These are phyloP conservation scores for Pantherophis alleghaniensis DNA, from an alignment of 2,797 vertebrate species.

Conservation along the genomic window DNA sequence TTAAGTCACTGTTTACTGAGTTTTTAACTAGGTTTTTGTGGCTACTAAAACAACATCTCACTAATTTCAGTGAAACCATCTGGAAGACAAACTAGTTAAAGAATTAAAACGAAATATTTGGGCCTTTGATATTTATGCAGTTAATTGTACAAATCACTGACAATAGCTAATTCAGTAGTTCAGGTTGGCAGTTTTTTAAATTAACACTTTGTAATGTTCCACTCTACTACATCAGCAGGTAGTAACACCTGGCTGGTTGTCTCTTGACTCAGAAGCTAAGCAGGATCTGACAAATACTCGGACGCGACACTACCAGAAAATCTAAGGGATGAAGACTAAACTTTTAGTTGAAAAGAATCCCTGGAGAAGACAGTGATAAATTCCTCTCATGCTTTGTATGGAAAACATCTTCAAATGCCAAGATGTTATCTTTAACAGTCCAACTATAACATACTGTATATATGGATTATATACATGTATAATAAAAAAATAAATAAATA, in stretches of 20 bases:
- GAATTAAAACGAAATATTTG: not conserved
- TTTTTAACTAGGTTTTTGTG: not conserved
- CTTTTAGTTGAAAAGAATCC: not conserved
- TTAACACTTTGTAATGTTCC: not conserved
- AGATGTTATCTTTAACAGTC: not conserved
- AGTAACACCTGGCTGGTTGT: not conserved
- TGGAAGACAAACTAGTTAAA: not conserved
- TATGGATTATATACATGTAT: too few species aligned
- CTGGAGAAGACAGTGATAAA: not conserved
- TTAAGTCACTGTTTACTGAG: not conserved
- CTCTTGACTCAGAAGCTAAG: not conserved
- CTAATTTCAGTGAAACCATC: not conserved
- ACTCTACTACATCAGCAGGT: not conserved
- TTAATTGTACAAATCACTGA: not conserved
- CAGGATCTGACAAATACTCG: not conserved
- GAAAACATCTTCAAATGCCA: not conserved
- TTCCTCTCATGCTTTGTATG: not conserved
- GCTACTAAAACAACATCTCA: accelerated
- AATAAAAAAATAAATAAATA: not conserved
- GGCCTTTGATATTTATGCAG: too few species aligned
- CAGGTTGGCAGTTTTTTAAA: constrained; percentile 2
- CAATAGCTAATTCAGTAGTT: not conserved
- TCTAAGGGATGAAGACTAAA: not conserved
- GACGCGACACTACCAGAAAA: not conserved
- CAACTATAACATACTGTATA: not conserved